A percentile compares a stretch with the other conserved stretches of the same genome.
phyloP scores from a whole-genome alignment of 1,140 invertebrate species.

The Wiebesia pumilae region DNA sequence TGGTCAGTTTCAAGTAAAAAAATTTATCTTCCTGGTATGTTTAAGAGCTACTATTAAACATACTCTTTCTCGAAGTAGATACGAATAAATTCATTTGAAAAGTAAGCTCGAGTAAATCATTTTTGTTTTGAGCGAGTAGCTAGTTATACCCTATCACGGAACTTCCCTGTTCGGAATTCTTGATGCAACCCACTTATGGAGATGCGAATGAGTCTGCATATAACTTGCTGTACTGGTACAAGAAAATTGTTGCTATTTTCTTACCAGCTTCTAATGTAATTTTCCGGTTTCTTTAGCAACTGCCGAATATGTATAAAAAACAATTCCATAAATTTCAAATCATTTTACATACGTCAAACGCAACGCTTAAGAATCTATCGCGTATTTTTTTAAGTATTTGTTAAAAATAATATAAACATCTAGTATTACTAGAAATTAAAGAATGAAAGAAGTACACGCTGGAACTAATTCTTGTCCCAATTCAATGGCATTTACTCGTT shows the following conservation, averaged over 20 bases:
- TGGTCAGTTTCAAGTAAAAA: no score
- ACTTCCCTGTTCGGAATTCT: slow-evolving; percentile 3
- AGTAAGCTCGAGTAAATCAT: not conserved
- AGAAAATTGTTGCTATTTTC: not conserved
- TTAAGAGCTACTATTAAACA: not conserved
- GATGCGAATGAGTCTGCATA: not conserved
- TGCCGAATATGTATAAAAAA: not conserved
- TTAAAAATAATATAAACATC: no score
- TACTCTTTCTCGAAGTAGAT: not conserved
- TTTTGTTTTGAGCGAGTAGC: not conserved
- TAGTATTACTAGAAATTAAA: no score
- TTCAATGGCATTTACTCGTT: no score
- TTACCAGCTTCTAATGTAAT: not conserved
- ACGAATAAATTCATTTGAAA: not conserved
- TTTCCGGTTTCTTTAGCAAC: not conserved
- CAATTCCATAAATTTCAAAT: not conserved
- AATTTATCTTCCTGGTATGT: no score
- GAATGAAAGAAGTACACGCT: no score
- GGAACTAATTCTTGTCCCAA: not conserved
- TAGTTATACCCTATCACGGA: not conserved
- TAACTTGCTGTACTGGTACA: not conserved
- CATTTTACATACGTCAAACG: no score
- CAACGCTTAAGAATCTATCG: no score
- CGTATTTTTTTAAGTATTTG: no score
- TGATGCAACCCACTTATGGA: not conserved